Base-by-base conservation (phyloP, 2,113 vertebrate species). In the Euleptes europaea region DNA sequence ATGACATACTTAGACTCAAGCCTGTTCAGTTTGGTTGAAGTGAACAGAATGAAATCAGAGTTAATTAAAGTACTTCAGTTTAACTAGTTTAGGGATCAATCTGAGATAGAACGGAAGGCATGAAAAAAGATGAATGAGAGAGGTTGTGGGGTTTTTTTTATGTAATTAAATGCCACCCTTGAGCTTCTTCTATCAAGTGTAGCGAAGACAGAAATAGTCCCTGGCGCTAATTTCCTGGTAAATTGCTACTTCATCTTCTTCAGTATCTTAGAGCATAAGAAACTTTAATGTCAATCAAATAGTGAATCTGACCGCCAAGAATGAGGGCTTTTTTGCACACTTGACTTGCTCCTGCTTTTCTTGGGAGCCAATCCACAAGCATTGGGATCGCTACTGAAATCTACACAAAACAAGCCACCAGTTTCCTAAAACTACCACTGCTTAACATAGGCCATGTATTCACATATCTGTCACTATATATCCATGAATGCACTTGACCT, bases 121-220 rank as follows among this genome's bases (percentile, higher is more conserved):
- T 4, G 65, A 49, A 69, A 42, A 19, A 42, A 60, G 63, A 26
- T 60, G 33, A 38, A 80, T 9, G 38, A n/a, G 11, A 14, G 81
- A 88, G 82, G 90, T 63, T 82, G 72, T 0, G 51, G 19, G 54
- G 19, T 2, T 40, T 14, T 2, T 8, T n/a, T 26, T 15, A 19
- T 8, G 70, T 86, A 90, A 86, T 88, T 84, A 91, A 87, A 93
- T 19, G 31, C 67, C 5, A 88, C 85, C 80, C 90, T 90, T 14
- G 75, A 88, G 86, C 88, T 88, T 91, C 28, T 90, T 85, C 83
- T 77, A 80, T 90, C 90, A 90, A 90, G 74, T 11, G 8, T 40
- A 60, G 21, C 26, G 33, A 57, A n/a, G 80, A 84, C 81, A 85
- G 40, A 76, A 90, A 78, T 82, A 60, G 86, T 90, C 74, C 90